Evolutionary conservation across 2,888 invertebrate genomes (phyloP).

Genomic region (Lycophotia porphyrea): DNA sequence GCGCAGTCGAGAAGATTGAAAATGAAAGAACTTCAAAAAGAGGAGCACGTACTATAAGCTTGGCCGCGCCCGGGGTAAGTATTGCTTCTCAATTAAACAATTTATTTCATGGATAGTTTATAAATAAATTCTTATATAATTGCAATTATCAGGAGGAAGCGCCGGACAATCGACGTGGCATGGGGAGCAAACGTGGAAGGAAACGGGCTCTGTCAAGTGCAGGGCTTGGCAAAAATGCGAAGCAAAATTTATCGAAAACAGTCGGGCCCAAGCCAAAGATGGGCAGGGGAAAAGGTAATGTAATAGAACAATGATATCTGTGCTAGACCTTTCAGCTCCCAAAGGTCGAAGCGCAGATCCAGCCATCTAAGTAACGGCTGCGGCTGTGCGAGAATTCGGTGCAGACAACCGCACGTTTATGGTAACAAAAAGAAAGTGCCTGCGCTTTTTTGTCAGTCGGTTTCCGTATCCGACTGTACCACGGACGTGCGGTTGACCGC

Average conservation of each 20-base stretch:
- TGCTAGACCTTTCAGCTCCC: not conserved
- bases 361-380: constrained; percentile 10
- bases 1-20: constrained; percentile 62
- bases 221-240: constrained; percentile 73
- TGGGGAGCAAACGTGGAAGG: constrained; percentile 80
- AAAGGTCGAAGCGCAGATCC: constrained; percentile 1
- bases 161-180: constrained; percentile 69
- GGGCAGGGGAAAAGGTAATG: constrained; percentile 78
- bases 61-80: constrained; percentile 74
- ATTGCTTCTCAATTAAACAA: not conserved
- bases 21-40: constrained; percentile 73
- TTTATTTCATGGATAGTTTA: not conserved
- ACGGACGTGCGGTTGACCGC: not conserved
- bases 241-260: constrained; percentile 70
- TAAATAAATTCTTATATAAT: not conserved
- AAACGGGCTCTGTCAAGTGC: constrained; percentile 83
- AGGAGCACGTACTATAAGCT: constrained; percentile 71
- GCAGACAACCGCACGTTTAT: not conserved
- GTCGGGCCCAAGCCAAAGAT: constrained; percentile 74
- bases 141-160: constrained; percentile 66
- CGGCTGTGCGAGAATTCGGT: not conserved
- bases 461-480: not conserved
- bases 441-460: not conserved
- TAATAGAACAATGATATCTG: constrained; percentile 1
- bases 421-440: not conserved